phyloP scores from a whole-genome alignment of 2,113 vertebrate genomes.

The Cichladusa arquata region DNA sequence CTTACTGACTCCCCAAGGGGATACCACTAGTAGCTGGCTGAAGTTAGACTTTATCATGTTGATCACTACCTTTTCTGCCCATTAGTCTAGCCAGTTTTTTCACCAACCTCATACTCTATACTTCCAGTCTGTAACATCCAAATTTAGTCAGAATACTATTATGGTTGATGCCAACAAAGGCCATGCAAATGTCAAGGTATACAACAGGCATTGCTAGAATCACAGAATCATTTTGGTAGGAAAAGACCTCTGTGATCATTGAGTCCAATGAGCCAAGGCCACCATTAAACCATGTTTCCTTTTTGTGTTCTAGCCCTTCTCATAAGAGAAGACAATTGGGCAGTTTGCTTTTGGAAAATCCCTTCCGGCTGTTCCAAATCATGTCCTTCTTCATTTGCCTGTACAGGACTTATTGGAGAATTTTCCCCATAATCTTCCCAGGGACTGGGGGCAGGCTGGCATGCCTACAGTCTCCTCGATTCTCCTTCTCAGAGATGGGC shows the following conservation, averaged over 20 bases:
- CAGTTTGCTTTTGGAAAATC: background rate
- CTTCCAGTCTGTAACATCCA: background rate
- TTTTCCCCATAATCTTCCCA: background rate
- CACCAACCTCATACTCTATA: background rate
- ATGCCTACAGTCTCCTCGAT: rapidly evolving
- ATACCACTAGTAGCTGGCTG: background rate
- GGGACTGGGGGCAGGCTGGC: background rate
- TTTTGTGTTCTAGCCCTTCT: background rate
- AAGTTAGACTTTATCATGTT: background rate
- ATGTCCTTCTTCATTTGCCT: background rate
- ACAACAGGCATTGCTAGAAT: background rate
- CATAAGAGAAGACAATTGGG: background rate
- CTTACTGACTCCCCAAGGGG: background rate
- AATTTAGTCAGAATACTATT: background rate
- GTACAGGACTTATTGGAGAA: background rate
- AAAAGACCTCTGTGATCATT: background rate
- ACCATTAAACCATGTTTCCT: background rate
- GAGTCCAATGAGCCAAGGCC: background rate
- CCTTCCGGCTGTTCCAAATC: background rate
- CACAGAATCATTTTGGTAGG: background rate
- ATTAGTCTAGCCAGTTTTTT: background rate
- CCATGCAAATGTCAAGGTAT: background rate
- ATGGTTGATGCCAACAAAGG: background rate
- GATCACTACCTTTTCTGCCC: background rate
- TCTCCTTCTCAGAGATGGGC: background rate